phyloP scores from a whole-genome alignment of 2,888 invertebrate species.

The Schrankia costaestrigalis region DNA sequence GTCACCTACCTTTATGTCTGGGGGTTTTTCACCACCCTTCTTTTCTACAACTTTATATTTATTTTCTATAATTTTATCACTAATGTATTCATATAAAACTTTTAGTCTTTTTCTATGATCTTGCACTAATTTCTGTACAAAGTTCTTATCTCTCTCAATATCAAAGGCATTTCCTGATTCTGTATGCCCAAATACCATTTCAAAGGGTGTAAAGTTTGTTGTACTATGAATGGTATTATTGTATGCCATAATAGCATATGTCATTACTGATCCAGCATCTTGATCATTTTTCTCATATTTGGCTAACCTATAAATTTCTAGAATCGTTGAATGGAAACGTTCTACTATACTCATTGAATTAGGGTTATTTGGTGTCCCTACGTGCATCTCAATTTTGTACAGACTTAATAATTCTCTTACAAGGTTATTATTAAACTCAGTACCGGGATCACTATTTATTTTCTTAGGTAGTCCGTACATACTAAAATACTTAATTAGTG shows the following conservation, averaged over 20 bases:
- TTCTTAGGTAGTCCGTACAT: constrained; percentile 7
- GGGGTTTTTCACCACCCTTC: background rate
- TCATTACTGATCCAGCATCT: constrained; percentile 3
- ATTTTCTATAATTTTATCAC: background rate
- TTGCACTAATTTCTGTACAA: background rate
- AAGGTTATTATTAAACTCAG: constrained; percentile 5
- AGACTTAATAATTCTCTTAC: background rate
- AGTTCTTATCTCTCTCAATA: background rate
- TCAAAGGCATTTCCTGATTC: background rate
- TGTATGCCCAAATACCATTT: background rate
- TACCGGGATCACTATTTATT: constrained; percentile 4
- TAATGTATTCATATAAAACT: background rate
- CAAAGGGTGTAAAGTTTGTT: background rate
- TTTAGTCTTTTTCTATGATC: background rate
- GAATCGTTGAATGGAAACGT: constrained; percentile 4
- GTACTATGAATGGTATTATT: constrained; percentile 1
- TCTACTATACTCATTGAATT: constrained; percentile 6
- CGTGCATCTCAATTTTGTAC: background rate
- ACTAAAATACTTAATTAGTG: constrained; percentile 6
- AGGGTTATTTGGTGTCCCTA: constrained; percentile 3
- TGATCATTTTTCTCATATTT: constrained; percentile 3
- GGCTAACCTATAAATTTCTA: constrained; percentile 6
- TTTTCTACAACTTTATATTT: background rate
- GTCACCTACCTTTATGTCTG: background rate
- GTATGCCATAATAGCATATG: constrained; percentile 1